These are phyloP conservation scores for Anoplius nigerrimus DNA, from an alignment of 2,888 invertebrate species.

Conservation along the genomic window DNA sequence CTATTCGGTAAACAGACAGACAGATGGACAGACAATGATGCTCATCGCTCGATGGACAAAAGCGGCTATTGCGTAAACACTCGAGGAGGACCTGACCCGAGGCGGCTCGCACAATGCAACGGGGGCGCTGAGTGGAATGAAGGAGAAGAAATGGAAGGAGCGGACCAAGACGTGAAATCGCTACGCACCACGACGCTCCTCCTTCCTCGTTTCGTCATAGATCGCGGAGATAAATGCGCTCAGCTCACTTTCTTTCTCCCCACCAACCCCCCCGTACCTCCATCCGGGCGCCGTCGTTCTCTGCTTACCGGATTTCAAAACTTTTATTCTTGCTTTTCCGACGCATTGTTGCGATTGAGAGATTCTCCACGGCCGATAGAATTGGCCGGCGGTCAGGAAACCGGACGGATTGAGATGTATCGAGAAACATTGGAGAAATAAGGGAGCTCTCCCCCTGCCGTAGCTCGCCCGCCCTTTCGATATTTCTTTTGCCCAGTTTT, in stretches of 20 bases:
- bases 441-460: neutral
- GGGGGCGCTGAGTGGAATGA: conserved; percentile 34
- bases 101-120: conserved; percentile 37
- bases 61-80: conserved; percentile 75
- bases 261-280: too few species aligned
- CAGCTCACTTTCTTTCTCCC: too few species aligned
- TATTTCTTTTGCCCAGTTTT: too few species aligned
- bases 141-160: conserved; percentile 16
- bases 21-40: conserved; percentile 73
- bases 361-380: conserved; percentile 42
- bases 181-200: conserved; percentile 27
- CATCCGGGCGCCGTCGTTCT: too few species aligned
- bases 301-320: conserved; percentile 17
- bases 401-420: conserved; percentile 3
- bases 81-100: conserved; percentile 61
- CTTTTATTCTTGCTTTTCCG: conserved; percentile 29
- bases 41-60: conserved; percentile 74
- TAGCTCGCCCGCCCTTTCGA: neutral
- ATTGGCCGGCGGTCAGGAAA: conserved; percentile 41
- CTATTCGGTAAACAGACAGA: conserved; percentile 70
- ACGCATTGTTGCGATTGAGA: conserved; percentile 29
- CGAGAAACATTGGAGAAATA: neutral
- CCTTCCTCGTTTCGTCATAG: conserved; percentile 53
- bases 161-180: conserved; percentile 20
- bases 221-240: conserved; percentile 66